Percentiles rank a stretch among this genome's conserved stretches.
Evolutionary conservation across 2,888 invertebrate genomes (phyloP).

Genomic region (Zele albiditarsus): DNA sequence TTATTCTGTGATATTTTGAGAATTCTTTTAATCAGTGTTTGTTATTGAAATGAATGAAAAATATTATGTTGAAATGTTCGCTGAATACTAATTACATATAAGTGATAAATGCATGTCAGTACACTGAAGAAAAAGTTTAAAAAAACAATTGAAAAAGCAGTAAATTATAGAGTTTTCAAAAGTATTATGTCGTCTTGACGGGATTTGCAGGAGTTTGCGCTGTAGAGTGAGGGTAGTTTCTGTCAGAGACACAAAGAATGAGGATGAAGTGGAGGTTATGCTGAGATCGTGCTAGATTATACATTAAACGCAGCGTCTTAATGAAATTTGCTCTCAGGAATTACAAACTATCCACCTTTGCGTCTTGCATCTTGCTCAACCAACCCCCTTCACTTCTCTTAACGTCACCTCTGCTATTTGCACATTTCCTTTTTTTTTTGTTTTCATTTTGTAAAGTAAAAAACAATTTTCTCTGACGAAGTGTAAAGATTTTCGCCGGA

Average conservation of each 20-base stretch:
- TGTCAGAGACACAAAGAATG: neutral
- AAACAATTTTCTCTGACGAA: neutral
- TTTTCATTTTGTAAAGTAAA: neutral
- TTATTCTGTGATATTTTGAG: too few species aligned
- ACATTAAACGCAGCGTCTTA: constrained; percentile 41
- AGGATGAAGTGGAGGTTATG: neutral
- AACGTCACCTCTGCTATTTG: neutral
- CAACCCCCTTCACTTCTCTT: neutral
- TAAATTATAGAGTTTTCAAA: neutral
- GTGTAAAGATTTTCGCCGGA: neutral
- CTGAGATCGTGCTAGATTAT: constrained; percentile 25
- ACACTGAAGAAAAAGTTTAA: neutral
- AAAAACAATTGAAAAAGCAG: neutral
- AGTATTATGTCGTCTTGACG: neutral
- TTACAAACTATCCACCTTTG: constrained; percentile 36
- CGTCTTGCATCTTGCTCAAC: neutral
- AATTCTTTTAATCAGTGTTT: too few species aligned
- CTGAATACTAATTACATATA: neutral
- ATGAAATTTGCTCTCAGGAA: constrained; percentile 42
- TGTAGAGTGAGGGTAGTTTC: neutral
- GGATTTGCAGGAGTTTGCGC: neutral
- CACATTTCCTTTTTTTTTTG: neutral
- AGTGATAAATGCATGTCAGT: neutral
- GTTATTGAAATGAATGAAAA: too few species aligned
- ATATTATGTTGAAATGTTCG: too few species aligned